Conservation (phyloP, 2,888 invertebrate genomes). For the Callyntrura sp. region DNA sequence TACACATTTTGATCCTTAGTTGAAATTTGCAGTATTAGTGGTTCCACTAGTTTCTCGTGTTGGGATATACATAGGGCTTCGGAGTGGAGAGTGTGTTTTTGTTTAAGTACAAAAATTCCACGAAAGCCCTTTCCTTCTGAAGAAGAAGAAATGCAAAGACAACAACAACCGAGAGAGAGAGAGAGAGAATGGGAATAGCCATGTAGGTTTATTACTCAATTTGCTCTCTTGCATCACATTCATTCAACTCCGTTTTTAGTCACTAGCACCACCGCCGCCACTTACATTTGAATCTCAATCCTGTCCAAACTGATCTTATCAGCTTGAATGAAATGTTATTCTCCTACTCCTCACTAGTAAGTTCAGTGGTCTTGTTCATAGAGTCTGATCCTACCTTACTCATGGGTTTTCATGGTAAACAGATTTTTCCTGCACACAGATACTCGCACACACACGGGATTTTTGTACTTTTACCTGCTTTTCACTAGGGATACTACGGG, state of each 20-base stretch:
- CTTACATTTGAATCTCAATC: slow-evolving; percentile 32
- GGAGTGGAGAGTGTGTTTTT: not conserved
- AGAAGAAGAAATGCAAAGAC: not conserved
- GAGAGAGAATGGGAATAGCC: slow-evolving; percentile 57
- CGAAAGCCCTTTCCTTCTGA: not conserved
- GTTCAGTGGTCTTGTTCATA: not conserved
- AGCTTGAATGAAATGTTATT: no score
- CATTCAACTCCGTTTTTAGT: slow-evolving; percentile 3
- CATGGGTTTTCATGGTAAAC: no score
- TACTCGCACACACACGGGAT: no score
- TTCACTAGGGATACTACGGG: no score
- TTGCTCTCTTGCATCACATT: slow-evolving; percentile 37
- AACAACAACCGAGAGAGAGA: not conserved
- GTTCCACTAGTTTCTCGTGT: not conserved
- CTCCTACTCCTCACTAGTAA: not conserved
- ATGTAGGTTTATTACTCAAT: slow-evolving; percentile 68
- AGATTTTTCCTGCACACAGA: no score
- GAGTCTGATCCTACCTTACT: no score
- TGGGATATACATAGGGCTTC: not conserved
- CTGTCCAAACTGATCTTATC: not conserved
- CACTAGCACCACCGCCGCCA: not conserved
- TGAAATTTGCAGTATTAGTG: not conserved
- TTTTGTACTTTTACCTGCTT: no score
- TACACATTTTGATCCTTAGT: not conserved
- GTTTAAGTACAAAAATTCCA: no score